phyloP scores from a whole-genome alignment of 2,797 vertebrate genomes.

The Oophaga sylvatica region DNA sequence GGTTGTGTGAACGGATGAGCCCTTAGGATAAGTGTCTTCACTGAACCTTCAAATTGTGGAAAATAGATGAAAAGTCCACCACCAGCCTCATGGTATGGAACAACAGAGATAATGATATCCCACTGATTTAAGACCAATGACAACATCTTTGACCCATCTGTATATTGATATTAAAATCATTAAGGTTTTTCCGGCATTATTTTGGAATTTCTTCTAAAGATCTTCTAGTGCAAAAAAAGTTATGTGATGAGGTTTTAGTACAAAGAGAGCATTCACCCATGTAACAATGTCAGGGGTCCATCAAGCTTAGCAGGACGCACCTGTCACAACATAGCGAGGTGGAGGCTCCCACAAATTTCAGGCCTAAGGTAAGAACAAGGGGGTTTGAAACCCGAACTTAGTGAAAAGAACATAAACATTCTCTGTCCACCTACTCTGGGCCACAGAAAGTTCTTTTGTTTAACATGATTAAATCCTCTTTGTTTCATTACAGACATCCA shows the following conservation, averaged over 20 bases:
- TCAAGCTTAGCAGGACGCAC: constrained; percentile 75
- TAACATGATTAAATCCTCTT: constrained; percentile 81
- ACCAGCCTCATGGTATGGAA: neutral
- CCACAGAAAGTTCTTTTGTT: constrained; percentile 76
- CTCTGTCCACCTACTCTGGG: constrained; percentile 67
- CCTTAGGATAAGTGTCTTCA: neutral
- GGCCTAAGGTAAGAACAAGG: constrained; percentile 71
- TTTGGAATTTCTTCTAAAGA: neutral
- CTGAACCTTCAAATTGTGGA: neutral
- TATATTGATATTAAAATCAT: neutral
- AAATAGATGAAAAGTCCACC: neutral
- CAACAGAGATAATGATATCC: neutral
- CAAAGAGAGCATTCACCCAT: constrained; percentile 50
- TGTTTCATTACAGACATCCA: constrained; percentile 79
- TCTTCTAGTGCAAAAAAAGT: neutral
- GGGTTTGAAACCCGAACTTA: constrained; percentile 77
- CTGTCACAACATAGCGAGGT: constrained; percentile 83
- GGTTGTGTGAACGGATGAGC: neutral
- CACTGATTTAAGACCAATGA: neutral
- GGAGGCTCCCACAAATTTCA: constrained; percentile 76
- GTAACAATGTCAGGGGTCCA: constrained; percentile 20
- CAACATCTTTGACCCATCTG: neutral
- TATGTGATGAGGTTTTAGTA: neutral
- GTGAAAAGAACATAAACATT: constrained; percentile 74
- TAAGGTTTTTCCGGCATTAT: neutral